These are phyloP conservation scores for Athetis lepigone DNA, from an alignment of 2,888 invertebrate genomes.

Conservation along the genomic window DNA sequence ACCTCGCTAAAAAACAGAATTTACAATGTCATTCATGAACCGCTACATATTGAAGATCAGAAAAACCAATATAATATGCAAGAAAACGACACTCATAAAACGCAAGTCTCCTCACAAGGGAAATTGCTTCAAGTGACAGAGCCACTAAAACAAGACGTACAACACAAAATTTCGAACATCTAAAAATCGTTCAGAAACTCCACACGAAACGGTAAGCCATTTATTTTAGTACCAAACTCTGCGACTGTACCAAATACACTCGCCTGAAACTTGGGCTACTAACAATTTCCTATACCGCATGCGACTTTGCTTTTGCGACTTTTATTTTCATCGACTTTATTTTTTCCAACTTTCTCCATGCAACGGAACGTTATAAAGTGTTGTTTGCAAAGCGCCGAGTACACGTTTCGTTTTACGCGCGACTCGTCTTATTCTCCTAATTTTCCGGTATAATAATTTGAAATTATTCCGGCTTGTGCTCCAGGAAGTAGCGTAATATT, in stretches of 20 bases:
- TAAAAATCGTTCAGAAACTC: constrained; percentile 44
- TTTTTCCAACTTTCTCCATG: constrained; percentile 24
- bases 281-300: constrained; percentile 43
- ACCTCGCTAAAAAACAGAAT: constrained; percentile 9
- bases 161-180: constrained; percentile 40
- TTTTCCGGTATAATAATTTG: constrained; percentile 71
- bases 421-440: constrained; percentile 67
- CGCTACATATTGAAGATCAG: constrained; percentile 24
- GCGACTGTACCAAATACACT: constrained; percentile 47
- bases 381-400: constrained; percentile 59
- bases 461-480: constrained; percentile 65
- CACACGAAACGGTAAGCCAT: constrained; percentile 37
- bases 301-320: constrained; percentile 28
- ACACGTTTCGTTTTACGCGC: constrained; percentile 66
- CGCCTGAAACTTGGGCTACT: constrained; percentile 37
- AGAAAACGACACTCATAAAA: constrained; percentile 52
- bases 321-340: constrained; percentile 28
- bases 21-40: constrained; percentile 3
- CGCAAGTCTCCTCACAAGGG: constrained; percentile 48
- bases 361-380: constrained; percentile 37
- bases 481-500: constrained; percentile 66
- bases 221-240: constrained; percentile 52
- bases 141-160: constrained; percentile 40
- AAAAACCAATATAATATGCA: constrained; percentile 41
- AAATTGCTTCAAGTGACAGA: constrained; percentile 47